phyloP scores from a whole-genome alignment of 2,797 vertebrate species.

The Tympanoctomys barrerae region DNA sequence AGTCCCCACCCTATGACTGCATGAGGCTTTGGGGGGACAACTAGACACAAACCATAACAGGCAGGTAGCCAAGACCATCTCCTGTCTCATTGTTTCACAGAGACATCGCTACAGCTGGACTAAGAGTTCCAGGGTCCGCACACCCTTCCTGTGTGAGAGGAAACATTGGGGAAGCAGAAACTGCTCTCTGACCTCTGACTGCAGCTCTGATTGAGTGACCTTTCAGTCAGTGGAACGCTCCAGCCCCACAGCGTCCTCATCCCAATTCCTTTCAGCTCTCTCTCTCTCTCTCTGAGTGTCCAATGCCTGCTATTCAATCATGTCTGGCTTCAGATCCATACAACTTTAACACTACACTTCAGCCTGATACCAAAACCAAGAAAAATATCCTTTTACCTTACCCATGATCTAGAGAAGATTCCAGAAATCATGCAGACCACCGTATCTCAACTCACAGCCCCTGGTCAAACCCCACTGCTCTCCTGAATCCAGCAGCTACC shows the following conservation, averaged over 20 bases:
- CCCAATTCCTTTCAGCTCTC: background rate
- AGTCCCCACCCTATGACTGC: no score
- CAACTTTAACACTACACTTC: background rate
- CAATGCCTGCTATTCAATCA: background rate
- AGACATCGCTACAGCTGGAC: no score
- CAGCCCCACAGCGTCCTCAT: background rate
- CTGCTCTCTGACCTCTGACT: background rate
- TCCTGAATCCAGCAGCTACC: background rate
- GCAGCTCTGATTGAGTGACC: background rate
- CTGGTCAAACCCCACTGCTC: background rate
- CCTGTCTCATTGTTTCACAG: background rate
- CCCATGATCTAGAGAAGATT: slow-evolving; percentile 7
- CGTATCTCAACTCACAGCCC: background rate
- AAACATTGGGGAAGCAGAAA: background rate
- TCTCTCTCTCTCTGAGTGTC: background rate
- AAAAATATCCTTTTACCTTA: background rate
- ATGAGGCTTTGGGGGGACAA: no score
- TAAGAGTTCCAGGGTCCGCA: background rate
- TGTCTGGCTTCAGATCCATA: background rate
- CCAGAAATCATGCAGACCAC: background rate
- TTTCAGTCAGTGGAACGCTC: background rate
- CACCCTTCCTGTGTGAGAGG: background rate
- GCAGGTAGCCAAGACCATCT: background rate
- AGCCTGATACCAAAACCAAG: background rate
- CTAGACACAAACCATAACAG: no score